phyloP scores from a whole-genome alignment of 2,888 invertebrate species.

The Acheta domesticus region DNA sequence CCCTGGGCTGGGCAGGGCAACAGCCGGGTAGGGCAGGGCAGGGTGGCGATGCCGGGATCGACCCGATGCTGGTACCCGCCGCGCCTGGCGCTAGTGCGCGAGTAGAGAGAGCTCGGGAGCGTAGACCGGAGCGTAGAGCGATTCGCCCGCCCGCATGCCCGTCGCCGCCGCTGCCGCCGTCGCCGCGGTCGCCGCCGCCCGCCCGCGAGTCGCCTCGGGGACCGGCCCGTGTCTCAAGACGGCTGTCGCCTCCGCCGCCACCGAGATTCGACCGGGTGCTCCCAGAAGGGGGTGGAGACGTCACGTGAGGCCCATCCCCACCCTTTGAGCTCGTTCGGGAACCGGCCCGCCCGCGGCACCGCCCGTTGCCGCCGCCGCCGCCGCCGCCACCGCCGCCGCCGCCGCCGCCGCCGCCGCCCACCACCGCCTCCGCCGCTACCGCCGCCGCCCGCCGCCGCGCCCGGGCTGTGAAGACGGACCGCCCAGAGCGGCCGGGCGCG shows the following conservation, averaged over 20 bases:
- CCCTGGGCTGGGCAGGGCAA: not conserved
- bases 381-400: not conserved
- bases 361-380: not conserved
- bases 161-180: not conserved
- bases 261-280: not conserved
- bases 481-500: not conserved
- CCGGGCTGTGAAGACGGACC: not conserved
- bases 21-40: conserved; percentile 3
- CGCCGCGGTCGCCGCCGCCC: not conserved
- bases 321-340: not conserved
- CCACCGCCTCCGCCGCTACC: not conserved
- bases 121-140: not conserved
- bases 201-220: not conserved
- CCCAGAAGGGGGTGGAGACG: not conserved
- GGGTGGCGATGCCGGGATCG: not conserved
- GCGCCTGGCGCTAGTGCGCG: not conserved
- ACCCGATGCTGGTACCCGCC: not conserved
- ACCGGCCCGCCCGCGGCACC: too few species aligned
- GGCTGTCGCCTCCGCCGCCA: not conserved
- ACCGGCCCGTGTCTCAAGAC: conserved; percentile 1
- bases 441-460: not conserved
- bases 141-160: not conserved
- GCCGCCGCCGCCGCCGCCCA: not conserved
- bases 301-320: conserved; percentile 4
- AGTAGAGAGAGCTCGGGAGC: not conserved